Percentiles rank a stretch among this genome's conserved stretches.
Evolutionary conservation across 2,888 invertebrate genomes (phyloP).

Genomic region (Anoplius nigerrimus): DNA sequence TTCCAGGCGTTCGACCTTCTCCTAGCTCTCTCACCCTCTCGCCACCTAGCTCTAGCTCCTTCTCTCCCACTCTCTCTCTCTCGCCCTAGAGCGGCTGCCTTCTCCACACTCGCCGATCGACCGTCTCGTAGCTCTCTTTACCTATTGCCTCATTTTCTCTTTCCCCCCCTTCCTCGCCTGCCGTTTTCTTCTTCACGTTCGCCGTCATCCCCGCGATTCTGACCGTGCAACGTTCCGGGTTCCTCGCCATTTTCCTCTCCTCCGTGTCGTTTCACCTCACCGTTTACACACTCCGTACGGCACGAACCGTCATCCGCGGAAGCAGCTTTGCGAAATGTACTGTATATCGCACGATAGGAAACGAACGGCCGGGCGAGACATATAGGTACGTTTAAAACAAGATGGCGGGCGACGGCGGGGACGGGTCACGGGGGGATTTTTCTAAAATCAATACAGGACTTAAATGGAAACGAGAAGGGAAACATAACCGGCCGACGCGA

Average conservation of each 20-base stretch:
- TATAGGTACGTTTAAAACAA: slow-evolving; percentile 5
- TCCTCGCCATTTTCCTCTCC: not conserved
- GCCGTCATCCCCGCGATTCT: not conserved
- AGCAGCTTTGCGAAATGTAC: slow-evolving; percentile 9
- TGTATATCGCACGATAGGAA: slow-evolving; percentile 3
- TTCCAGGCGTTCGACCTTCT: not conserved
- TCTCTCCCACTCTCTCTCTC: no score
- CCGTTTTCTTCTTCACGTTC: not conserved
- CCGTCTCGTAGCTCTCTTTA: no score
- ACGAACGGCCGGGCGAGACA: not conserved
- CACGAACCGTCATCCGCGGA: not conserved
- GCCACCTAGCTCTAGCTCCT: not conserved
- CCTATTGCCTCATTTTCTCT: not conserved
- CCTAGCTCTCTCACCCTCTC: no score
- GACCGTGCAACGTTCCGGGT: no score
- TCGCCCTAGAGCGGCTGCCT: no score
- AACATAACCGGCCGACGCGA: no score
- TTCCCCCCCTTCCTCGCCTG: no score
- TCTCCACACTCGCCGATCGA: not conserved
- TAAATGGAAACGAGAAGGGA: no score
- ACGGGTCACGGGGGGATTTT: no score
- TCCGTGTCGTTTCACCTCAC: not conserved
- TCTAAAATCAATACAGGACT: no score
- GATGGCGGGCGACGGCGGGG: not conserved
- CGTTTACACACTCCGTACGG: slow-evolving; percentile 1